A percentile compares a stretch with the other conserved stretches of the same genome.
Evolutionary conservation across 2,113 vertebrate species (phyloP).

Genomic region (Lethenteron reissneri): DNA sequence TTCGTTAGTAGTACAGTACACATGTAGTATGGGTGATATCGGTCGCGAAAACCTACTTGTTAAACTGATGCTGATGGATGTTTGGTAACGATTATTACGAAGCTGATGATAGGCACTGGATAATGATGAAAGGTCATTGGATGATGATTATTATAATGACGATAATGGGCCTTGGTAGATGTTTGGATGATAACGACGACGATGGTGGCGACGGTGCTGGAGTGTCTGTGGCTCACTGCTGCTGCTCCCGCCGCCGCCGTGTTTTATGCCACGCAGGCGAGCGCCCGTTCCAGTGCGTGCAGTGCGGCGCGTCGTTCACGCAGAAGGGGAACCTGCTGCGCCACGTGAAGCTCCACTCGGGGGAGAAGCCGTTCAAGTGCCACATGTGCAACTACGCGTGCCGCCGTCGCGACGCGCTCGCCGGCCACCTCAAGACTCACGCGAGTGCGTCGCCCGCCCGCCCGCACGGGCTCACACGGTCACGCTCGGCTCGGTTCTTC

Average conservation of each 20-base stretch:
- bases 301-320: constrained; percentile 92
- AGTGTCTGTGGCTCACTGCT: not conserved
- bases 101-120: too few relatives aligned
- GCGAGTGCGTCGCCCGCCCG: constrained; percentile 42
- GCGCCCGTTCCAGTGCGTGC: constrained; percentile 87
- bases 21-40: too few relatives aligned
- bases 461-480: constrained; percentile 32
- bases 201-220: too few relatives aligned
- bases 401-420: constrained; percentile 79
- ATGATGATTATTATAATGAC: too few relatives aligned
- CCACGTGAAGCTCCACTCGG: constrained; percentile 96
- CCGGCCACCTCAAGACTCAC: constrained; percentile 80
- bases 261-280: constrained; percentile 37
- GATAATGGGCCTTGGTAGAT: too few relatives aligned
- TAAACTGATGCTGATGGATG: too few relatives aligned
- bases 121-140: too few relatives aligned
- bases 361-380: constrained; percentile 97
- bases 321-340: constrained; percentile 95
- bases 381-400: constrained; percentile 96
- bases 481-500: constrained; percentile 33
- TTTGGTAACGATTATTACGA: too few relatives aligned
- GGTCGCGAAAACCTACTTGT: too few relatives aligned
- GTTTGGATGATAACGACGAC: too few relatives aligned
- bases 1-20: too few relatives aligned
- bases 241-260: constrained; percentile 9